Conservation (phyloP, 2,888 invertebrate species). For the Caenorhabditis sp. region DNA sequence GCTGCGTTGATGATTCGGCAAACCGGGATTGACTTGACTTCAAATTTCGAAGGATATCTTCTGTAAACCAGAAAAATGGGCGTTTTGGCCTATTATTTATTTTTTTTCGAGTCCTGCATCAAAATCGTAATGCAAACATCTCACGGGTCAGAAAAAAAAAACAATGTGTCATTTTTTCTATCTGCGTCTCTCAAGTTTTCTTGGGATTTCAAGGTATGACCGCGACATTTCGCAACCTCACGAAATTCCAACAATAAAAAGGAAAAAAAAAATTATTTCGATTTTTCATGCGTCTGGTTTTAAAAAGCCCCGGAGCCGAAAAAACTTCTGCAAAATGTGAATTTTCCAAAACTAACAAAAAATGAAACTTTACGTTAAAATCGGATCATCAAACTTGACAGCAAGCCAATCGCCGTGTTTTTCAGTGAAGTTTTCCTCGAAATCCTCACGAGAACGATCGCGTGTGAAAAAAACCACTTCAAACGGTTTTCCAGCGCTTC, state of each 20-base stretch:
- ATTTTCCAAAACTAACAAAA: neutral
- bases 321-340: neutral
- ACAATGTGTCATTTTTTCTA: too few relatives aligned
- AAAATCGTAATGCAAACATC: too few relatives aligned
- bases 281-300: too few relatives aligned
- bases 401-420: constrained; percentile 66
- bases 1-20: constrained; percentile 73
- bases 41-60: constrained; percentile 48
- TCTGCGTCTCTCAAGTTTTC: too few relatives aligned
- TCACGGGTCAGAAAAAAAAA: too few relatives aligned
- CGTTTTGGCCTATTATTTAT: too few relatives aligned
- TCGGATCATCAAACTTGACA: constrained; percentile 60
- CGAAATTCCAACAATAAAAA: too few relatives aligned
- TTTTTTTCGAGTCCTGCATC: too few relatives aligned
- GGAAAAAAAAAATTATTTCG: too few relatives aligned
- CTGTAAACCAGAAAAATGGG: constrained; percentile 21
- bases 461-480: constrained; percentile 68
- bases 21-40: constrained; percentile 71
- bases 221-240: too few relatives aligned
- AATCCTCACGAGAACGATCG: constrained; percentile 62
- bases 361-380: constrained; percentile 57
- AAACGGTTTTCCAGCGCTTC: constrained; percentile 60
- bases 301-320: too few relatives aligned
- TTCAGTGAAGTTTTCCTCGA: constrained; percentile 66
- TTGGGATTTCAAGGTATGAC: too few relatives aligned